Base-by-base conservation (phyloP, 2,888 invertebrate genomes). In the Melikaiella ostensackeni region DNA sequence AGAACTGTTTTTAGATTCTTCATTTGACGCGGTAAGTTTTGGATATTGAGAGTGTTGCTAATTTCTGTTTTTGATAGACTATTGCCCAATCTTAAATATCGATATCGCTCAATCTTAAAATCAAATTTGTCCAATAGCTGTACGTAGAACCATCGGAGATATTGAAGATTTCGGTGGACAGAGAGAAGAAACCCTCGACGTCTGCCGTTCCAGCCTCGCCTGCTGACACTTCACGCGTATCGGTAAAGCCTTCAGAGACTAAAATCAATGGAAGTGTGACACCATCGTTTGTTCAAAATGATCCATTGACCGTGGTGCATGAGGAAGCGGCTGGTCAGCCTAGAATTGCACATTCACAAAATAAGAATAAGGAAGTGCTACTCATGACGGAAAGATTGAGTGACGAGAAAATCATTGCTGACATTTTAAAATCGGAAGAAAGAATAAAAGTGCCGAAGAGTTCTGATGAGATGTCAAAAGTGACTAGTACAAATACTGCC, bases 1-100 rank as follows among this genome's bases (percentile, higher is more conserved):
- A 91, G 99, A 99, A 91, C 93, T 99, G 55, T 99, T 99, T 92
- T 93, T 97, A 74, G 98, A 98, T 88, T 93, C 97, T 33, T 93
- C 94, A 87, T 97, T 96, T 89, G 95, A 95, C 73, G 93, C 91
- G 84, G 92, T 92, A 87, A 88, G 86, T 87, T n/a, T 57, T 27
- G 33, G 66, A 42, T 61, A 38, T 33, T 57, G 9, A 55, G 9
- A 59, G 19, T 35, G 24, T 30, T 57, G 9, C 5, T 0, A 13
- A 16, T 24, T 57, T 24, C 0, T 57, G 55, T 42, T 75, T 62
- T 76, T 63, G 50, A 73, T n/a, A 30, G 11, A 19, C 5, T n/a
- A 63, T 55, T 19, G 7, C 38, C 9, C 19, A 59, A 24, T 16
- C 9, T 74, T 27, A 35, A n/a, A 74, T 33, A 33, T 6, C 33